phyloP scores from a whole-genome alignment of 2,113 vertebrate species.

The Meriones unguiculatus region DNA sequence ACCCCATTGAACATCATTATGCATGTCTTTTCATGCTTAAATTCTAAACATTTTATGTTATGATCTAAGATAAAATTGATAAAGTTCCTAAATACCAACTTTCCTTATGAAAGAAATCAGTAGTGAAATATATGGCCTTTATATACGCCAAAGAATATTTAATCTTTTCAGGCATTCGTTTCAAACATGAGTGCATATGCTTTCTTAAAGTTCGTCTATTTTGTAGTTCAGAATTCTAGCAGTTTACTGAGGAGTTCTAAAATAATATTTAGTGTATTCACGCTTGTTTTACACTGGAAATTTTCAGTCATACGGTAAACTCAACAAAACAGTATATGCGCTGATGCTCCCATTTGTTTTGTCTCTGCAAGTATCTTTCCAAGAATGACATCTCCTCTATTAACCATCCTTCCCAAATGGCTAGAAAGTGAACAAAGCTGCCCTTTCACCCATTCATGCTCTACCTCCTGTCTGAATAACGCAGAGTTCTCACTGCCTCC shows the following conservation, averaged over 20 bases:
- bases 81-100: not conserved
- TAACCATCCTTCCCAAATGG: not conserved
- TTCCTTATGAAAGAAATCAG: conserved; percentile 10
- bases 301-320: not conserved
- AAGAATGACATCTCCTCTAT: not conserved
- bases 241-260: not conserved
- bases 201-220: not conserved
- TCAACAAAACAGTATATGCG: not conserved
- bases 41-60: not conserved
- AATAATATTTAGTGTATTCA: not conserved
- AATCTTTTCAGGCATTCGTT: not conserved
- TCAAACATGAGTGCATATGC: not conserved
- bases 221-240: conserved; percentile 6
- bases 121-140: not conserved
- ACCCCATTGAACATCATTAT: not conserved
- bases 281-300: not conserved
- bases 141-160: not conserved
- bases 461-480: not conserved
- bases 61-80: not conserved
- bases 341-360: not conserved
- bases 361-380: not conserved
- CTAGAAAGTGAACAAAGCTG: not conserved
- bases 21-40: not conserved
- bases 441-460: not conserved
- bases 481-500: not conserved